Conservation (phyloP, 2,113 vertebrate genomes). For the Pipa parva region DNA sequence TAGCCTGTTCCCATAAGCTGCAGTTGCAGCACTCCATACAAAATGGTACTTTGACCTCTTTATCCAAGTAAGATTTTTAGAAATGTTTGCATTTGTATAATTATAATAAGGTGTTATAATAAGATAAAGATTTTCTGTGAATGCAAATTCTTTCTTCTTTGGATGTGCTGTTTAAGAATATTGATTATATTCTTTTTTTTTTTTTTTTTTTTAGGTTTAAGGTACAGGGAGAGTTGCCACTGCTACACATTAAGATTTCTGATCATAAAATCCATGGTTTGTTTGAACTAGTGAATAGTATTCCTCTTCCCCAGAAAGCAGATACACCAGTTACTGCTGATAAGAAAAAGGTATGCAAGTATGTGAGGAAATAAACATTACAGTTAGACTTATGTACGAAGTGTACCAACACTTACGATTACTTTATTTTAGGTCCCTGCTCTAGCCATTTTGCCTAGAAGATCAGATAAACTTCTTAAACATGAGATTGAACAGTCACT, state of each 20-base stretch:
- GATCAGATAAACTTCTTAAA: constrained; percentile 51
- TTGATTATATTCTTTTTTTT: background rate
- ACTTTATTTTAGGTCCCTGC: constrained; percentile 54
- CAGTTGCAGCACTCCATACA: too few species aligned
- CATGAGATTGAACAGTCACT: constrained; percentile 50
- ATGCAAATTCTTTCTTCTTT: too few species aligned
- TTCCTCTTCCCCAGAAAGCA: constrained; percentile 73
- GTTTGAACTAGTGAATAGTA: constrained; percentile 74
- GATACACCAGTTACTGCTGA: constrained; percentile 54
- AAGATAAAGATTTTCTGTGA: too few species aligned
- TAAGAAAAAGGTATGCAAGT: constrained; percentile 64
- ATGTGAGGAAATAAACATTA: too few species aligned
- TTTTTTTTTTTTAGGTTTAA: constrained; percentile 73
- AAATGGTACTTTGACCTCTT: too few species aligned
- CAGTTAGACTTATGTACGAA: too few species aligned
- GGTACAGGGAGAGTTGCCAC: constrained; percentile 84
- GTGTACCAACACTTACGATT: background rate
- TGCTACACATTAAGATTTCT: constrained; percentile 84
- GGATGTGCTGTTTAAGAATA: too few species aligned
- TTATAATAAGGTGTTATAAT: too few species aligned
- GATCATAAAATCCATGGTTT: constrained; percentile 84
- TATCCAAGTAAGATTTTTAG: too few species aligned
- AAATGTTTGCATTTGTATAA: too few species aligned
- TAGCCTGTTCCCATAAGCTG: too few species aligned
- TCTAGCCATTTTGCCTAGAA: constrained; percentile 54